phyloP scores from a whole-genome alignment of 1,140 invertebrate genomes.

The Brachystomella parvula region DNA sequence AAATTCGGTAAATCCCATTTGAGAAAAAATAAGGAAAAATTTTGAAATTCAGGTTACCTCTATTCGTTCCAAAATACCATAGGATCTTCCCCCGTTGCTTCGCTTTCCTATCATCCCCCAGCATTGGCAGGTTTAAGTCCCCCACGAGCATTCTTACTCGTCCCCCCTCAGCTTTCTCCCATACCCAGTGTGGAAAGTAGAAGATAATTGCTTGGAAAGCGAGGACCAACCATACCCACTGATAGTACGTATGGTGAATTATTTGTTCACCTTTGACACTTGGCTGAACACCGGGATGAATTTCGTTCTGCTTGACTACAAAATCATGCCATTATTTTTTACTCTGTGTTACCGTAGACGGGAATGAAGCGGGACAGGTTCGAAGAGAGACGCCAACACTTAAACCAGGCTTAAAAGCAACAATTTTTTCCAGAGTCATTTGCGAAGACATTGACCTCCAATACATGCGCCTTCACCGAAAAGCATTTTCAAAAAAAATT shows the following conservation, averaged over 20 bases:
- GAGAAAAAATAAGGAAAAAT: too few species aligned
- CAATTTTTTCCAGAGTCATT: too few species aligned
- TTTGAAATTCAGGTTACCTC: conserved; percentile 9
- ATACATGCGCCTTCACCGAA: too few species aligned
- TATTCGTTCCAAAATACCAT: conserved; percentile 15
- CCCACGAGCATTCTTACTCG: conserved; percentile 38
- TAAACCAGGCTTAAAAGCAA: too few species aligned
- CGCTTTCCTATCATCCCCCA: conserved; percentile 20
- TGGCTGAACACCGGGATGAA: conserved; percentile 40
- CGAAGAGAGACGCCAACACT: too few species aligned
- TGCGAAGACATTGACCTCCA: too few species aligned
- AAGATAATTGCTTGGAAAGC: conserved; percentile 41
- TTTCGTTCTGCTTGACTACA: conserved; percentile 36
- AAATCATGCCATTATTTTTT: not conserved
- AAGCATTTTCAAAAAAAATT: too few species aligned
- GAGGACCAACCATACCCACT: conserved; percentile 42
- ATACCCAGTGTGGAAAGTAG: conserved; percentile 42
- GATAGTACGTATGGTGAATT: conserved; percentile 41
- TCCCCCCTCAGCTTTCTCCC: conserved; percentile 40
- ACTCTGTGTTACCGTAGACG: too few species aligned
- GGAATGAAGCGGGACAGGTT: too few species aligned
- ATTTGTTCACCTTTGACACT: conserved; percentile 34
- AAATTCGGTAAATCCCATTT: too few species aligned
- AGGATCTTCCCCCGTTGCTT: conserved; percentile 17
- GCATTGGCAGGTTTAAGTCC: conserved; percentile 36